Percentiles rank a stretch among this genome's conserved stretches.
phyloP scores from a whole-genome alignment of 1,140 invertebrate species.

The Zaprionus africanus region DNA sequence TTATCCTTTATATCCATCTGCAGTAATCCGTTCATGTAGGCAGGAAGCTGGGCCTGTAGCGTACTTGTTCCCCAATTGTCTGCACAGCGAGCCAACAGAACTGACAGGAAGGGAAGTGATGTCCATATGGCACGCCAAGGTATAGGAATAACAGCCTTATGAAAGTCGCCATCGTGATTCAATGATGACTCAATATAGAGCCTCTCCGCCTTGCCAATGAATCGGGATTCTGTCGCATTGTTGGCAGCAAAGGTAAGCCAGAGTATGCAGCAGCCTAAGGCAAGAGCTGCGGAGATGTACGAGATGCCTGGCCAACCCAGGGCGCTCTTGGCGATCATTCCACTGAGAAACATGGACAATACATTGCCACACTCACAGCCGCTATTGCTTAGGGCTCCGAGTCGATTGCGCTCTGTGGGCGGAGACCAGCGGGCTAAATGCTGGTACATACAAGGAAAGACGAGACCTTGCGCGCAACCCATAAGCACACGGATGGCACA shows the following conservation, averaged over 20 bases:
- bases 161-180: conserved; percentile 61
- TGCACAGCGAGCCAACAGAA: conserved; percentile 92
- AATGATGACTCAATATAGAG: conserved; percentile 86
- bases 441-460: conserved; percentile 91
- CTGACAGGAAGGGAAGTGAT: conserved; percentile 92
- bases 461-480: conserved; percentile 91
- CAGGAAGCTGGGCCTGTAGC: conserved; percentile 95
- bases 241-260: conserved; percentile 88
- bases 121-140: conserved; percentile 92
- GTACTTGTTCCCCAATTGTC: conserved; percentile 98
- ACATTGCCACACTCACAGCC: conserved; percentile 91
- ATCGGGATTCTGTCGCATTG: conserved; percentile 87
- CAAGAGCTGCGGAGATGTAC: conserved; percentile 89
- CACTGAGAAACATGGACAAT: conserved; percentile 88
- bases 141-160: conserved; percentile 61
- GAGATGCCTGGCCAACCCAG: conserved; percentile 92
- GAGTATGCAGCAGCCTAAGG: conserved; percentile 86
- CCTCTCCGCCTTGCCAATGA: conserved; percentile 87
- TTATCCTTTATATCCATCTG: conserved; percentile 91
- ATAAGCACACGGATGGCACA: conserved; percentile 88
- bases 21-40: conserved; percentile 91
- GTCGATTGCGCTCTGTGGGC: conserved; percentile 86
- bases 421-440: conserved; percentile 85
- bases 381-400: conserved; percentile 87
- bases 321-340: conserved; percentile 87